Base-by-base conservation (phyloP, 2,888 invertebrate species). In the Orthosia cruda region DNA sequence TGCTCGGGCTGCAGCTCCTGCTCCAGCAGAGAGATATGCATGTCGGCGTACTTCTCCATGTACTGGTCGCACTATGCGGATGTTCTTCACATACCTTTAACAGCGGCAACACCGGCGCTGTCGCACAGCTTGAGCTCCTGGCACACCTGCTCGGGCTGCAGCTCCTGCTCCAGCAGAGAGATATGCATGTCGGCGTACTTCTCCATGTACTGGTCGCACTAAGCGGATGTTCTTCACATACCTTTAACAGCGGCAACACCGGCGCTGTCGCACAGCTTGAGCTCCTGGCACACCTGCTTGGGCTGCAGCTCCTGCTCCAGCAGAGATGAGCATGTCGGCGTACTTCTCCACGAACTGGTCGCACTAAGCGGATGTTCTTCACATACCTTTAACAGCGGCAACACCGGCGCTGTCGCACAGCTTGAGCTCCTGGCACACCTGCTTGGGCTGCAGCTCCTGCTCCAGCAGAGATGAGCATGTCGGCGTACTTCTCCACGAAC, bases 401-500 rank as follows among this genome's bases (percentile, higher is more conserved):
- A 94, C 61, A 40, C 47, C 59, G 55, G 78, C 18, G 84, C 77
- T 45, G 13, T 91, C 87, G 92, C 98, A 99, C 32, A 98, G 94
- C 74, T 97, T 97, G 20, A 98, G 92, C 77, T 97, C 94, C 23
- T 96, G 93, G 93, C 99, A 99, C 57, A 99, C 97, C 91, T 98
- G 96, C 45, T 97, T 95, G 0, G 99, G 98, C 70, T 97, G 97
- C 66, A 98, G 90, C 82, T 98, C 97, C 86, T 97, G 97, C 0
- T 97, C 94, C 74, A 99, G 93, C 70, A 98, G 93, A 9, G 85
- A 99, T 97, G 32, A 99, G 96, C 12, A 97, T 90, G 87, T 98
- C 97, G 0, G 98, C 98, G 93, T 99, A 98, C 88, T 98, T 96
- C 66, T 98, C 97, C 4, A 99, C 97, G 93, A 99, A 98, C 65